Base-by-base conservation (phyloP, 2,797 vertebrate species). In the Lacerta agilis region DNA sequence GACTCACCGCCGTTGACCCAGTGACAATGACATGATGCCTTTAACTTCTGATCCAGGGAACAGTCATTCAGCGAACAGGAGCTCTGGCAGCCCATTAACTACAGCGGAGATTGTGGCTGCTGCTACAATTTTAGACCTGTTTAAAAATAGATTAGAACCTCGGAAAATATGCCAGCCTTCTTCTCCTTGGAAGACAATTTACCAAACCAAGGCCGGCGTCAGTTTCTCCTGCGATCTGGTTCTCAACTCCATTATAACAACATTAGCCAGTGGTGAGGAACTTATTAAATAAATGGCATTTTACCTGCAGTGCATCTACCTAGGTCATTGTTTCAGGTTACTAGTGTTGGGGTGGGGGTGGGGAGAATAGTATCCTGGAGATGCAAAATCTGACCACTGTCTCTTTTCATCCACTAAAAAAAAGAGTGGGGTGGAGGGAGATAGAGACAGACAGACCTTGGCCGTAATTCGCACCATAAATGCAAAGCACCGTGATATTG, bases 271-370 rank as follows among this genome's bases (percentile, higher is more conserved):
- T 93, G 93, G 89, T 85, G 91, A 94, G 91, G 88, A 94, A 93
- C 94, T 94, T 96, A 97, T 96, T 91, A 96, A 96, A 96, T 96
- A 95, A 95, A 95, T 94, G 91, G 85, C 86, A 93, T 95, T 94
- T 94, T 72, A 82, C 41, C 64, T 85, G 66, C 93, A 94, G 92
- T 86, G 86, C 92, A 93, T 93, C 93, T 95, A 92, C 89, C 91
- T 92, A 92, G 89, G 86, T 86, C 88, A 86, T 29, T 91, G 78
- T 89, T 88, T 91, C 89, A 82, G 78, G 86, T 82, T 92, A 92
- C 29, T 58, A 86, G 76, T 75, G 33, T 33, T 33, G 33, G 33
- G 33, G 89, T 76, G 89, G 8, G 87, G 38, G 89, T 85, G 20
- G 88, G 89, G 71, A 78, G 80, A 89, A 86, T 86, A 29, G 76